Evolutionary conservation across 2,113 vertebrate genomes (phyloP).

Genomic region (Bambusicola thoracicus): DNA sequence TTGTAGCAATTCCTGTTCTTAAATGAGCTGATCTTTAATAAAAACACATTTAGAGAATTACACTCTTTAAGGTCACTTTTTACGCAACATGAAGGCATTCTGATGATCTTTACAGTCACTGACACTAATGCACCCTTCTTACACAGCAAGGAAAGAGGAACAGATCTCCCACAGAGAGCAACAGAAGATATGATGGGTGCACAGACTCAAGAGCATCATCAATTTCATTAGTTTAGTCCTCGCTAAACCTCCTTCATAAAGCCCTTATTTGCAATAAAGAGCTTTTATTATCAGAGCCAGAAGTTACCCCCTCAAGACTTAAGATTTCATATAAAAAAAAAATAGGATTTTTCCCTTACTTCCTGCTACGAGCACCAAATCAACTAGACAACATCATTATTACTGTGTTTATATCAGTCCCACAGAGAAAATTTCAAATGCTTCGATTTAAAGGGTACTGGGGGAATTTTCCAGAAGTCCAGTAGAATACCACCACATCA

Average conservation of each 20-base stretch:
- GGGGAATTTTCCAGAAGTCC: neutral
- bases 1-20: neutral
- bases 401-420: neutral
- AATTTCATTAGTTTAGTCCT: neutral
- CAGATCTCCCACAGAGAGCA: neutral
- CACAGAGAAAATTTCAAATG: neutral
- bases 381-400: neutral
- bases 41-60: neutral
- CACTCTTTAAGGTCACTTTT: neutral
- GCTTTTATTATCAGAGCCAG: neutral
- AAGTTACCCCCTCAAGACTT: neutral
- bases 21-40: neutral
- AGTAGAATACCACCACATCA: neutral
- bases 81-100: neutral
- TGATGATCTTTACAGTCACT: neutral
- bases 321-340: neutral
- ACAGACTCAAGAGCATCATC: neutral
- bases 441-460: neutral
- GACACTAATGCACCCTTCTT: neutral
- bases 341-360: neutral
- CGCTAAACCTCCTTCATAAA: neutral
- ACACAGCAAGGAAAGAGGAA: neutral
- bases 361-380: neutral
- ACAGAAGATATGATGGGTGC: neutral
- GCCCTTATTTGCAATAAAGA: neutral